Evolutionary conservation across 2,888 invertebrate genomes (phyloP).

Genomic region (Druceiella hillmani): DNA sequence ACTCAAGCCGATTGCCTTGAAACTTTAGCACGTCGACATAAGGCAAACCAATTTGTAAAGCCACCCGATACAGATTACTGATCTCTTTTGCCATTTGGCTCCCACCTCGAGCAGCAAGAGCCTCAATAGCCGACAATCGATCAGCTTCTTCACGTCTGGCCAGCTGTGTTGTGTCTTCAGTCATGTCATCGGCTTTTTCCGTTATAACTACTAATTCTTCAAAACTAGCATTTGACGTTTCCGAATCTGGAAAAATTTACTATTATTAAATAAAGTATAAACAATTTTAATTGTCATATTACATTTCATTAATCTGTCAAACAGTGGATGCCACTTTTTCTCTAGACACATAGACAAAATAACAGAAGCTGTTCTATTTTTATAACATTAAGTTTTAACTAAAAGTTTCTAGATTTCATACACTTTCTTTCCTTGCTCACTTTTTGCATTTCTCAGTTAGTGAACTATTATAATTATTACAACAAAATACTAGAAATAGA

Average conservation of each 20-base stretch:
- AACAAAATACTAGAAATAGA: slow-evolving; percentile 2
- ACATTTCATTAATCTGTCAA: too few relatives aligned
- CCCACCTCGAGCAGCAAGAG: slow-evolving; percentile 39
- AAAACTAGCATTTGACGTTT: slow-evolving; percentile 43
- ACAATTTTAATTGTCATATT: too few relatives aligned
- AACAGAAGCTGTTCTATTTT: too few relatives aligned
- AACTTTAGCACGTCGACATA: slow-evolving; percentile 44
- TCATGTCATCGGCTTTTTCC: slow-evolving; percentile 37
- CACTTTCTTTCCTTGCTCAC: too few relatives aligned
- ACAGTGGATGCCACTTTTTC: too few relatives aligned
- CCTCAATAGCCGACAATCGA: slow-evolving; percentile 39
- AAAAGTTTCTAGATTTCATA: too few relatives aligned
- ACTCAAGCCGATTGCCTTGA: slow-evolving; percentile 40
- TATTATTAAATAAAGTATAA: too few relatives aligned
- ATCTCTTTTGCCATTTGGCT: slow-evolving; percentile 41
- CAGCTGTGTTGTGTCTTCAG: slow-evolving; percentile 33
- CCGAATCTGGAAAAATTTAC: slow-evolving; percentile 34
- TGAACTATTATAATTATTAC: too few relatives aligned
- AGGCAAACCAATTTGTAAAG: slow-evolving; percentile 45
- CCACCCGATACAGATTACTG: slow-evolving; percentile 33
- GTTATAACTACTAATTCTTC: slow-evolving; percentile 46
- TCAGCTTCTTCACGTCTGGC: slow-evolving; percentile 45
- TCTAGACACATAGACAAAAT: too few relatives aligned
- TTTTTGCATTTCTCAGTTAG: too few relatives aligned
- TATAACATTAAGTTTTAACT: too few relatives aligned